Base-by-base conservation (phyloP, 2,888 invertebrate genomes). In the Euzophera pinguis region DNA sequence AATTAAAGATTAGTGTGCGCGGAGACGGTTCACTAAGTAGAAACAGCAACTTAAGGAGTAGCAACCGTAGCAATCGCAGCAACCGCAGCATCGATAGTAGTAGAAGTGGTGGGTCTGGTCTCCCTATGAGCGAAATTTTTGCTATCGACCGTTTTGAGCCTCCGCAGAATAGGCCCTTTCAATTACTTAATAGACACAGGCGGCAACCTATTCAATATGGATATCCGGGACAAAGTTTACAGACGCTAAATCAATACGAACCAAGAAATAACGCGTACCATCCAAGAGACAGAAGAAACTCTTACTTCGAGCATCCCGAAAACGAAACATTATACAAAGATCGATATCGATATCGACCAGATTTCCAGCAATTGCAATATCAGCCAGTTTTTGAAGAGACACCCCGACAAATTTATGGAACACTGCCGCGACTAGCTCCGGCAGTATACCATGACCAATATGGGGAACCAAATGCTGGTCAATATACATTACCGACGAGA, bases 1-100 rank as follows among this genome's bases (percentile, higher is more conserved):
- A 91, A 78, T 72, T 91, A 53, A 91, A 81, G 61, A 66, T 91
- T 56, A 90, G 87, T 67, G 90, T 91, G 53, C 84, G 88, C 37
- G 89, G 90, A 37, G 91, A 90, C 56, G 86, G 89, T 59, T 86
- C 90, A 49, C 63, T 90, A 57, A 80, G 77, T 55, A 77, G 90
- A 42, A 83, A 83, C 66, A 80, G 80, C 64, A 64, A 73, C 4
- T 35, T 29, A 13, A 75, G 89, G 59, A 84, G 87, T 62, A 90
- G 90, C 55, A 78, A 61, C 17, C 75, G 90, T 67, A 89, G 88
- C 61, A 87, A 81, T 61, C 75, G 79, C 54, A 86, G 88, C 61
- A 87, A 81, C 61, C 75, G 79, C 54, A 86, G 86, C 60, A 81
- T 79, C 63, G 58, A 65, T 9, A 87, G 84, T 60, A 83, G 67